Evolutionary conservation across 2,888 invertebrate species (phyloP).

Genomic region (Clunio marinus): DNA sequence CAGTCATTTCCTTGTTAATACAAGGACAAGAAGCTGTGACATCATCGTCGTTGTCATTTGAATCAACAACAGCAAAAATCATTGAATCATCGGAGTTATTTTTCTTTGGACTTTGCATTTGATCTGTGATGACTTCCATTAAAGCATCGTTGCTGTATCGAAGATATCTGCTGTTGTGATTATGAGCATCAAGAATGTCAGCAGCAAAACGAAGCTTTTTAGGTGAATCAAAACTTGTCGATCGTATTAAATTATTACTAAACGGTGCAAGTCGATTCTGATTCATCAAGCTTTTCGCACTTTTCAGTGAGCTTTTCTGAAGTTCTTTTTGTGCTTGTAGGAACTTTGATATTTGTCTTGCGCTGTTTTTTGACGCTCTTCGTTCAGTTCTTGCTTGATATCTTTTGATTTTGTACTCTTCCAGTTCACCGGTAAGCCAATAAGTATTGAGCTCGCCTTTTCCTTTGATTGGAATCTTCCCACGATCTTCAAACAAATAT

Average conservation of each 20-base stretch:
- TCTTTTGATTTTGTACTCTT: constrained; percentile 56
- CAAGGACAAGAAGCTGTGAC: constrained; percentile 48
- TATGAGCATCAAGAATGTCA: constrained; percentile 43
- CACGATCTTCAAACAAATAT: constrained; percentile 67
- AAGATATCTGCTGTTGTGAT: constrained; percentile 20
- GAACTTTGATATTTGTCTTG: constrained; percentile 36
- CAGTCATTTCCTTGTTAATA: constrained; percentile 41
- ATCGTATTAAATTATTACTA: constrained; percentile 57
- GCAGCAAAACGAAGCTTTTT: constrained; percentile 76
- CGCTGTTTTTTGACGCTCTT: constrained; percentile 46
- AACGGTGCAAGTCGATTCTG: constrained; percentile 52
- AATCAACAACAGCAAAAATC: constrained; percentile 31
- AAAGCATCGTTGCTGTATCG: constrained; percentile 49
- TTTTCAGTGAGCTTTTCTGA: constrained; percentile 44
- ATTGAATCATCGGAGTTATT: constrained; percentile 22
- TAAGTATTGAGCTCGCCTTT: constrained; percentile 79
- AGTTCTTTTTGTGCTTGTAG: constrained; percentile 38
- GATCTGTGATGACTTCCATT: constrained; percentile 49
- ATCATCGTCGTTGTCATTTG: constrained; percentile 44
- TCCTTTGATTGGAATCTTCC: constrained; percentile 75
- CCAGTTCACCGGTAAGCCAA: constrained; percentile 76
- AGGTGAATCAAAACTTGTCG: constrained; percentile 78
- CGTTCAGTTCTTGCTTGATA: constrained; percentile 54
- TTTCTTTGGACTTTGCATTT: constrained; percentile 47
- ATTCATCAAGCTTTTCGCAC: constrained; percentile 41